phyloP scores from a whole-genome alignment of 2,888 invertebrate species.

The Rhopalosiphum nymphaeae region DNA sequence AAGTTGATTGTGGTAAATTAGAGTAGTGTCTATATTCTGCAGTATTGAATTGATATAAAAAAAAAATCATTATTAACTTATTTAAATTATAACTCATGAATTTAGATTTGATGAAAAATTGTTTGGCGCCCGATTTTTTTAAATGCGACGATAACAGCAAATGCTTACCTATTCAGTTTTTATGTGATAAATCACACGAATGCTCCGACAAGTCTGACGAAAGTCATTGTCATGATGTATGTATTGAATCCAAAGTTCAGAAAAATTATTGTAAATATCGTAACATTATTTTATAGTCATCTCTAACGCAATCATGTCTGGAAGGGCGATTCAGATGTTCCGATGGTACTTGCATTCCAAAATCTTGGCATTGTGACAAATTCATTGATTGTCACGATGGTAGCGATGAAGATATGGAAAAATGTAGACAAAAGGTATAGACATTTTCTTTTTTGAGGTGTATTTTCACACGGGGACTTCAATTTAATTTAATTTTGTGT shows the following conservation, averaged over 20 bases:
- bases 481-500: not conserved
- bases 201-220: constrained; percentile 70
- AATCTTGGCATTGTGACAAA: constrained; percentile 65
- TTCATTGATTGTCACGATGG: constrained; percentile 60
- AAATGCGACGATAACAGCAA: constrained; percentile 69
- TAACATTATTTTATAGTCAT: constrained; percentile 21
- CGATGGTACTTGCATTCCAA: constrained; percentile 73
- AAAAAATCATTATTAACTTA: not conserved
- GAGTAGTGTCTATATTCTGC: not conserved
- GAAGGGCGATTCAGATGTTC: constrained; percentile 76
- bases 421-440: constrained; percentile 67
- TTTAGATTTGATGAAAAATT: constrained; percentile 24
- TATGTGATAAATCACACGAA: constrained; percentile 71
- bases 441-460: not conserved
- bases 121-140: constrained; percentile 41
- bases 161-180: constrained; percentile 71
- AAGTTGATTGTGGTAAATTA: constrained; percentile 66
- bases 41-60: not conserved
- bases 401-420: constrained; percentile 55
- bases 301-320: constrained; percentile 26
- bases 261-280: not conserved
- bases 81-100: not conserved
- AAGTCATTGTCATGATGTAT: constrained; percentile 71
- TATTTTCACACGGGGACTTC: not conserved
- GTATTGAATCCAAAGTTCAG: not conserved